Conservation (phyloP, 2,888 invertebrate genomes). For the Cosmorhoe ocellata region DNA sequence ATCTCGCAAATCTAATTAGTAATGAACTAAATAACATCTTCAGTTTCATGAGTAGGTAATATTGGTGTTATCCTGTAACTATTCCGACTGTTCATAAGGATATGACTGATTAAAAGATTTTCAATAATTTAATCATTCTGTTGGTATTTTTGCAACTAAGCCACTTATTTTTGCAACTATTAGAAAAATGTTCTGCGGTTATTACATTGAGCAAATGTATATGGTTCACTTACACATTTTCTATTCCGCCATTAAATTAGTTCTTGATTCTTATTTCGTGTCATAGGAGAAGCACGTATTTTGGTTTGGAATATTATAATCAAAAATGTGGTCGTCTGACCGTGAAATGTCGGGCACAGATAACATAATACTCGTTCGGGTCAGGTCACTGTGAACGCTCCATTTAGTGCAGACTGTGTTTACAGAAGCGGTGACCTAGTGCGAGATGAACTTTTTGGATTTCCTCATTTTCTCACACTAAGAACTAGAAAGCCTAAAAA, state of each 20-base stretch:
- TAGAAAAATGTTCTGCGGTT: too few species aligned
- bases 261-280: conserved; percentile 52
- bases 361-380: too few species aligned
- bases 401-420: conserved; percentile 45
- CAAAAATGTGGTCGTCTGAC: conserved; percentile 11
- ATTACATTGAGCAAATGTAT: too few species aligned
- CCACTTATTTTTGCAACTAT: neutral
- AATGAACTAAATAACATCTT: conserved; percentile 41
- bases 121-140: too few species aligned
- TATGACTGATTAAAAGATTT: too few species aligned
- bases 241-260: conserved; percentile 67
- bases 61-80: neutral
- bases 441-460: neutral
- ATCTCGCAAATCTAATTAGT: conserved; percentile 41
- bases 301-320: conserved; percentile 50
- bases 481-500: neutral
- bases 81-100: too few species aligned
- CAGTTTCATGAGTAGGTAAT: conserved; percentile 16
- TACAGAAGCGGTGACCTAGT: conserved; percentile 6
- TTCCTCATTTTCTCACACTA: neutral
- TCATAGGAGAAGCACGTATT: conserved; percentile 61
- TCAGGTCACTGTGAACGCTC: conserved; percentile 58
- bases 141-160: too few species aligned
- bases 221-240: conserved; percentile 23
- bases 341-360: too few species aligned